Conservation (phyloP, 2,888 invertebrate species). For the Scelioninae gen. 1 region DNA sequence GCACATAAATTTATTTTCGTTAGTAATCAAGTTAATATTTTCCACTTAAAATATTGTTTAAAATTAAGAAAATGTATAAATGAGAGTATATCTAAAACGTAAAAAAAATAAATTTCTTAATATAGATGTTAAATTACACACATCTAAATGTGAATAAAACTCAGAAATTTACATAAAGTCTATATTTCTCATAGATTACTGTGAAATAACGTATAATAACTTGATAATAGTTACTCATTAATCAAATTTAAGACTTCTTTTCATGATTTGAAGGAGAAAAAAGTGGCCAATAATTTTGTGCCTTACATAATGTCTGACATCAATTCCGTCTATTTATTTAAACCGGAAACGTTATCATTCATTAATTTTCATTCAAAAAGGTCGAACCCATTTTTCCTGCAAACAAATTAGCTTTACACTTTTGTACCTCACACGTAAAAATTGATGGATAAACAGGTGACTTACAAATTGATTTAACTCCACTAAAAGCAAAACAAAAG, state of each 20-base stretch:
- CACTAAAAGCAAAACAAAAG: constrained; percentile 51
- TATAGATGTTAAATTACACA: background rate
- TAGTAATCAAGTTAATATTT: background rate
- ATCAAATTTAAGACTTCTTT: background rate
- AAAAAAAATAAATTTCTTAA: background rate
- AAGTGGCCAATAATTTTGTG: background rate
- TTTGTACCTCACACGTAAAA: constrained; percentile 38
- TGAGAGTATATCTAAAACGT: too few relatives aligned
- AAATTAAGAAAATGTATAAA: background rate
- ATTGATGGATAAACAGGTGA: constrained; percentile 63
- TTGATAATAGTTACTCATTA: background rate
- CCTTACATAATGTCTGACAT: background rate
- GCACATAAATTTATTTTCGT: too few relatives aligned
- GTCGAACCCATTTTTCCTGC: constrained; percentile 14
- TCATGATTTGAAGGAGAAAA: background rate
- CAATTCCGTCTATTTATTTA: background rate
- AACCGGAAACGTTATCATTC: constrained; percentile 17
- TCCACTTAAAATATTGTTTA: background rate
- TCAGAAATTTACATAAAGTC: too few relatives aligned
- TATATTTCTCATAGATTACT: background rate
- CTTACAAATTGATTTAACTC: constrained; percentile 63
- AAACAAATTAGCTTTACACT: constrained; percentile 48
- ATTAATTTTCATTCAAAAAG: constrained; percentile 50
- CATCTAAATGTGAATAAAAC: too few relatives aligned
- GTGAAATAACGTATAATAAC: background rate